A percentile compares a stretch with the other conserved stretches of the same genome.
phyloP scores from a whole-genome alignment of 2,797 vertebrate genomes.

The Sphenopsis melanotis region DNA sequence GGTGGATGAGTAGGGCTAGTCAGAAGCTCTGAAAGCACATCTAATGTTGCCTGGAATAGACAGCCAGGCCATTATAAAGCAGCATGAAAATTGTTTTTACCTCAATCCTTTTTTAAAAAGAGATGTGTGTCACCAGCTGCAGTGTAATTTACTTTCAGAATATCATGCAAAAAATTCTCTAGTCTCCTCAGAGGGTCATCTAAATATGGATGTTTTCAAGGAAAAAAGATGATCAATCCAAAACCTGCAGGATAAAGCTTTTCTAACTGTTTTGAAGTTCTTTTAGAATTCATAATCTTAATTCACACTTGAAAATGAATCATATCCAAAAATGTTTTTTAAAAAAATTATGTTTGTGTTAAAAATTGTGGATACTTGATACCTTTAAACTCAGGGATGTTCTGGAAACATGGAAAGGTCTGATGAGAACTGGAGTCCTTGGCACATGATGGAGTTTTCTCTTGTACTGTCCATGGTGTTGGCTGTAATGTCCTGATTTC shows the following conservation, averaged over 20 bases:
- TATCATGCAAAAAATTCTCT: background rate
- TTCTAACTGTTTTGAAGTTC: background rate
- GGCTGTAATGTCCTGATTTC: background rate
- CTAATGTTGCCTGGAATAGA: background rate
- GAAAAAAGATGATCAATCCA: background rate
- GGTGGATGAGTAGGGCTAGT: background rate
- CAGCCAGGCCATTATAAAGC: background rate
- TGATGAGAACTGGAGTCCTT: background rate
- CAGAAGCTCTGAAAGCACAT: background rate
- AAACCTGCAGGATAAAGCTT: background rate
- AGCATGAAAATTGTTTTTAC: background rate
- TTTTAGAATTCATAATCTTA: background rate
- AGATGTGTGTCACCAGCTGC: background rate
- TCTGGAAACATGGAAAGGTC: background rate
- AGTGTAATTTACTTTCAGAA: background rate
- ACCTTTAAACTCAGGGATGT: background rate
- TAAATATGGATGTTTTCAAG: background rate
- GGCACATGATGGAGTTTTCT: background rate
- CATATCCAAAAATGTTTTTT: background rate
- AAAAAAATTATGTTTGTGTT: background rate
- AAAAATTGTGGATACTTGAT: background rate
- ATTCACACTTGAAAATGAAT: background rate
- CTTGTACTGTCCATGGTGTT: fast-evolving
- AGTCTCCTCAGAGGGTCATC: background rate
- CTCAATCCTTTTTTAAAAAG: background rate